Evolutionary conservation across 2,888 invertebrate genomes (phyloP), one percentile per base, ranked within the genome.

Genomic region (Plagodis dolabraria): DNA sequence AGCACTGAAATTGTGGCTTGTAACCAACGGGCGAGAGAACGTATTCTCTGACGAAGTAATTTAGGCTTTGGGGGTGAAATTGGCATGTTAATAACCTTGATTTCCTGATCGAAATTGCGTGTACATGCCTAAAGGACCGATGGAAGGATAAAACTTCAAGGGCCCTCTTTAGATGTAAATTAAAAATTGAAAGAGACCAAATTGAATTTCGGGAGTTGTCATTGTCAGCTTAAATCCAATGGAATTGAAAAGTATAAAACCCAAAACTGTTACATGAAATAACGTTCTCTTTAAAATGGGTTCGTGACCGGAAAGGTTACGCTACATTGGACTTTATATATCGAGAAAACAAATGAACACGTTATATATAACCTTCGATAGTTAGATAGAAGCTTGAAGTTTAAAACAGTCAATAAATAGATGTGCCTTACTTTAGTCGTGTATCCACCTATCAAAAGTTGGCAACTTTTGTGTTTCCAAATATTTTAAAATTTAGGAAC

Each of bases 1-100:
- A 64, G 58, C 52, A 54, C 51, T 54, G 60, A 65, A 65, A 65
- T 62, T 56, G 43, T 12, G 43, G 43, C 43, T 43, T 42, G 43
- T 43, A 43, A 11, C 43, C 43, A 12, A 42, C 42, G 42, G 7
- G 51, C 47, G 36, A 54, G 57, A 53, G 45, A 36, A 49, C 62
- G 57, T 57, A 57, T 59, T 65, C 51, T 44, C 51, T 44, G 44
- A 46, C 50, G 33, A 35, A 33, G 56, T 49, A 47, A 47, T 54
- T 53, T 45, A 10, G 58, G 42, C 46, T 38, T 53, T 38, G 33
- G 9, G 47, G 47, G 40, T 48, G 45, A 56, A 56, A 60, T 52
- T 56, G 45, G 52, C 33, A 38, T 47, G 53, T 59, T 54, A 50
- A 51, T 43, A 51, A 33, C 38, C 44, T 51, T 59, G 53, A 53